Conservation (phyloP, 2,888 invertebrate species). For the Anorthoa munda region DNA sequence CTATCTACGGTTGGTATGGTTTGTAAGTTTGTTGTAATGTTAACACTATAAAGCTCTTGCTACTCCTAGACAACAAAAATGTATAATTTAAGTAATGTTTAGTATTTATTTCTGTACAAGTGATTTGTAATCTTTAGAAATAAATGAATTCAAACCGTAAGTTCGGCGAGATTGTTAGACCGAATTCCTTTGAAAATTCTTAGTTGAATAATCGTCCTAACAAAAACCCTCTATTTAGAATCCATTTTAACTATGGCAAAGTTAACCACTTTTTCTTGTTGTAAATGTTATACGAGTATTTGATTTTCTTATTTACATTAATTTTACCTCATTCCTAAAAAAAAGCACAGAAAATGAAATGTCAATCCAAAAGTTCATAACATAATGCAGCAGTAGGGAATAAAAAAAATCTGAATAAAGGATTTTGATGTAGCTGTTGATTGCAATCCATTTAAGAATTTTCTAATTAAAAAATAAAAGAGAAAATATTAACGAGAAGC, state of each 20-base stretch:
- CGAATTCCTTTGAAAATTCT: neutral
- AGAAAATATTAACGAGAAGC: conserved; percentile 67
- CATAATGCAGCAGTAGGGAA: neutral
- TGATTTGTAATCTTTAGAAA: no score
- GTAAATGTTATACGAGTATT: neutral
- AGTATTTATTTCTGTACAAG: no score
- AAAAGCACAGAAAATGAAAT: neutral
- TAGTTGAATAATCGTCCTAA: neutral
- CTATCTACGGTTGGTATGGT: neutral
- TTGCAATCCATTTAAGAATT: conserved; percentile 61
- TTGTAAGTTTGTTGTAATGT: no score
- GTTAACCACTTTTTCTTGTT: neutral
- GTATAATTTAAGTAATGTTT: no score
- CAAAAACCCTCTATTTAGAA: neutral
- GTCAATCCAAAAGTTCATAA: neutral
- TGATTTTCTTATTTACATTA: neutral
- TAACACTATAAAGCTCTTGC: no score
- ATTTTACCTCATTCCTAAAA: neutral
- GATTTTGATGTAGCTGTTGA: neutral
- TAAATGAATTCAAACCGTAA: no score
- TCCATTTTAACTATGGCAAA: neutral
- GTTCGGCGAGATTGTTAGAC: neutral
- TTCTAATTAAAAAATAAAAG: conserved; percentile 62
- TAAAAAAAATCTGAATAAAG: neutral
- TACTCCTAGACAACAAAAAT: no score